These are phyloP conservation scores for Tachystola acroxantha DNA, from an alignment of 2,888 invertebrate genomes.

Conservation along the genomic window DNA sequence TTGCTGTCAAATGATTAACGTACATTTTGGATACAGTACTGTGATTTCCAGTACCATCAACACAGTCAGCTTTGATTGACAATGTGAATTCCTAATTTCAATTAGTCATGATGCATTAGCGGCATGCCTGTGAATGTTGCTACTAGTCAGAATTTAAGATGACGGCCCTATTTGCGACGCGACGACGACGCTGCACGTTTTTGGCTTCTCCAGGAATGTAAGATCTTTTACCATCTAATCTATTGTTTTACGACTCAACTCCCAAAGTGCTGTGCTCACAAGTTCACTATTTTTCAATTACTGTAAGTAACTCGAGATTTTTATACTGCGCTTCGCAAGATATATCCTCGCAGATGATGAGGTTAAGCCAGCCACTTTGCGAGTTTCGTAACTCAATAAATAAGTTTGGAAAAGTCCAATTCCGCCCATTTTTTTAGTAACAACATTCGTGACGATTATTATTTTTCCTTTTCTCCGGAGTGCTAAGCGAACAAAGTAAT, in stretches of 20 bases:
- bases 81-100: no score
- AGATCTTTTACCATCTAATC: background rate
- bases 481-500: background rate
- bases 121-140: no score
- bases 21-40: no score
- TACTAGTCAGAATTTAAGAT: no score
- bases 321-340: constrained; percentile 6
- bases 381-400: constrained; percentile 1
- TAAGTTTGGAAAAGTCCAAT: background rate
- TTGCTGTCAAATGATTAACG: no score
- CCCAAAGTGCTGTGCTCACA: constrained; percentile 6
- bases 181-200: background rate
- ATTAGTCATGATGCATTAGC: no score
- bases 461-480: background rate
- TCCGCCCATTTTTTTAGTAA: background rate
- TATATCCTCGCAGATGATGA: constrained; percentile 1
- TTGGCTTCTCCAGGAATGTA: background rate
- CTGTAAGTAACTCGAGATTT: constrained; percentile 9
- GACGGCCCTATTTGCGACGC: background rate
- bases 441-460: background rate
- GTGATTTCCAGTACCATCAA: no score
- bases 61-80: no score
- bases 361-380: background rate
- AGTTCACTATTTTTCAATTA: constrained; percentile 11
- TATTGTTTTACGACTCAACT: constrained; percentile 3